phyloP scores from a whole-genome alignment of 2,113 vertebrate species.

The Smithornis capensis region DNA sequence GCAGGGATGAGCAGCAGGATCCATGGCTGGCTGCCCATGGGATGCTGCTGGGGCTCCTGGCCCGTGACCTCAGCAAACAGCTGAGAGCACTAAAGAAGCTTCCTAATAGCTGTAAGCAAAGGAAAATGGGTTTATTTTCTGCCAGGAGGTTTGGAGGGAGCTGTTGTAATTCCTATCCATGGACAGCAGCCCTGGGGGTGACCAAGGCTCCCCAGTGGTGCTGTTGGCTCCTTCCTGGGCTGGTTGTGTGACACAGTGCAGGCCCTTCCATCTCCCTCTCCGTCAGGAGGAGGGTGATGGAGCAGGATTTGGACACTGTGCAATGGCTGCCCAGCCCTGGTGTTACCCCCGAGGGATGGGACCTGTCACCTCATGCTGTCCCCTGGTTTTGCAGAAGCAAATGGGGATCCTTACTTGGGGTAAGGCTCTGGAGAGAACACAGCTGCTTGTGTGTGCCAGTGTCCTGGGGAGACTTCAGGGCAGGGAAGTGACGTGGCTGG shows the following conservation, averaged over 20 bases:
- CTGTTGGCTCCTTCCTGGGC: background rate
- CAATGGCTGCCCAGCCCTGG: background rate
- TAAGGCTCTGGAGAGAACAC: background rate
- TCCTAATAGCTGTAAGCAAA: background rate
- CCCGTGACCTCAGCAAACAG: background rate
- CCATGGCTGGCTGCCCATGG: background rate
- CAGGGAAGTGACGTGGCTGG: background rate
- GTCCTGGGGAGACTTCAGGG: background rate
- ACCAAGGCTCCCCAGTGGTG: background rate
- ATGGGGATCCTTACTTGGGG: background rate
- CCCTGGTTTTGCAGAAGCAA: background rate
- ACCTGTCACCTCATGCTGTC: background rate
- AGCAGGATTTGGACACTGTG: background rate
- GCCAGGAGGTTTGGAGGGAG: background rate
- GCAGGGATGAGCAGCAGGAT: background rate
- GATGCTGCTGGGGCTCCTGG: background rate
- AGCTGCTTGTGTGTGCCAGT: background rate
- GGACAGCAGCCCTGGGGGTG: background rate
- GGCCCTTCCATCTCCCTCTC: accelerated
- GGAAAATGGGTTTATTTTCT: background rate
- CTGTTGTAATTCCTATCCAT: accelerated
- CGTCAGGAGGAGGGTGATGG: background rate
- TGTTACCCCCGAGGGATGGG: accelerated
- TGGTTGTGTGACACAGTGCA: background rate
- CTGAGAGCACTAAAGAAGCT: background rate